Evolutionary conservation across 53 echinoderm and acorn worm genomes (phyloP), one percentile per base, ranked within the genome.

Genomic region (Holothuria leucospilota): DNA sequence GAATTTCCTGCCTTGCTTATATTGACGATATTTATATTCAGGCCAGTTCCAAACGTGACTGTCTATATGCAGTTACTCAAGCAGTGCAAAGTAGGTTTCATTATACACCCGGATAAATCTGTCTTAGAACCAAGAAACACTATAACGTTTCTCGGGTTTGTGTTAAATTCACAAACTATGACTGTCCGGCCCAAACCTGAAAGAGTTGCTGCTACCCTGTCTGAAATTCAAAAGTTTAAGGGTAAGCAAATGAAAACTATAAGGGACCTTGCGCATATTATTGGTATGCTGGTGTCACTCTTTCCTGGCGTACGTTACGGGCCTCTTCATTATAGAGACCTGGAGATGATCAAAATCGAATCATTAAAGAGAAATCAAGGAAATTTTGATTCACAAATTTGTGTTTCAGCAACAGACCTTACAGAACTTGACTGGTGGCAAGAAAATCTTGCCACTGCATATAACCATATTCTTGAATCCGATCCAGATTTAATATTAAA

Each of bases 391-490:
- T 12, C 80, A 28, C 59, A 20, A 59, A 10, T 6, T 56, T 26
- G 23, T 80, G 59, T 34, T 1, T 34, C 34, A 34, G 34, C 34
- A 34, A 34, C 34, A 34, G 3, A 34, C 34, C 34, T 34, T 59
- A 80, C 20, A 0, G 59, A 80, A 80, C 12, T 56, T 16, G 13
- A n/a, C 21, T 80, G 80, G 80, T 80, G 80, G 80, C 29, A 80
- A 27, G 58, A 80, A 29, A 80, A 80, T 13, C 80, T 80, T 59
- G n/a, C 59, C 25, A 79, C 80, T 21, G 80, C 34, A 34, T 34
- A 34, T 3, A 34, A 34, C 34, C 3, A 34, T 34, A 34, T 0
- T 56, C 15, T 59, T 13, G 79, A 53, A 21, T 12, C 53, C 58
- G 9, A 2, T 6, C 5, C 56, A 1, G 53, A 59, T 6, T 26